Evolutionary conservation across 2,797 vertebrate species (phyloP).

Genomic region (Mico argentatus): DNA sequence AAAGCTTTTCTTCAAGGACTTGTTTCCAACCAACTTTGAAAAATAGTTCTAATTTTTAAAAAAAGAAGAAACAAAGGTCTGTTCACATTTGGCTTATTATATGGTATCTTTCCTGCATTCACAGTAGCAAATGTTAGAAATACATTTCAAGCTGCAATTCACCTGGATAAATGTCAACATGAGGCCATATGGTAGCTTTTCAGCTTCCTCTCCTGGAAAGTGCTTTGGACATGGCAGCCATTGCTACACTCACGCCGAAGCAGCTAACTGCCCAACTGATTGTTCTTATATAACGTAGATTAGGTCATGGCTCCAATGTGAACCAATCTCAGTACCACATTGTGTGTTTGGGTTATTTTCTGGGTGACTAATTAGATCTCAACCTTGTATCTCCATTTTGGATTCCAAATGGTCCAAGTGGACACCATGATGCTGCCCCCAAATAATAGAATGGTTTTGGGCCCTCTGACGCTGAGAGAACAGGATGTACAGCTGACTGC

Average conservation of each 20-base stretch:
- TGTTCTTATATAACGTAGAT: neutral
- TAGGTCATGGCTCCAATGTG: neutral
- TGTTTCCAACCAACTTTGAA: slow-evolving; percentile 39
- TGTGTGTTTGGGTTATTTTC: neutral
- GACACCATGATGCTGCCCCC: neutral
- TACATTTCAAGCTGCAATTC: neutral
- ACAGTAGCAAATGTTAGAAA: neutral
- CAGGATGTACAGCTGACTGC: neutral
- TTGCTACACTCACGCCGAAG: neutral
- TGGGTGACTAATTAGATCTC: neutral
- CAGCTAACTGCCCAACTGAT: neutral
- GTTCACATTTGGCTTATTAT: neutral
- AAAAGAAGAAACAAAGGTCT: neutral
- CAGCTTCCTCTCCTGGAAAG: neutral
- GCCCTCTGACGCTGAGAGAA: neutral
- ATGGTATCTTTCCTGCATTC: neutral
- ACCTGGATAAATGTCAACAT: neutral
- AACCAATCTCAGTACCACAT: neutral
- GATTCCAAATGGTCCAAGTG: neutral
- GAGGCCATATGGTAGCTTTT: neutral
- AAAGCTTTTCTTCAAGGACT: slow-evolving; percentile 35
- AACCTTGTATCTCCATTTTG: neutral
- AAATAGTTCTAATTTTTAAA: slow-evolving; percentile 45
- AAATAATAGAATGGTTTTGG: neutral
- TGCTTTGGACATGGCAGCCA: neutral